phyloP scores from a whole-genome alignment of 2,113 vertebrate genomes.

The Pan paniscus region DNA sequence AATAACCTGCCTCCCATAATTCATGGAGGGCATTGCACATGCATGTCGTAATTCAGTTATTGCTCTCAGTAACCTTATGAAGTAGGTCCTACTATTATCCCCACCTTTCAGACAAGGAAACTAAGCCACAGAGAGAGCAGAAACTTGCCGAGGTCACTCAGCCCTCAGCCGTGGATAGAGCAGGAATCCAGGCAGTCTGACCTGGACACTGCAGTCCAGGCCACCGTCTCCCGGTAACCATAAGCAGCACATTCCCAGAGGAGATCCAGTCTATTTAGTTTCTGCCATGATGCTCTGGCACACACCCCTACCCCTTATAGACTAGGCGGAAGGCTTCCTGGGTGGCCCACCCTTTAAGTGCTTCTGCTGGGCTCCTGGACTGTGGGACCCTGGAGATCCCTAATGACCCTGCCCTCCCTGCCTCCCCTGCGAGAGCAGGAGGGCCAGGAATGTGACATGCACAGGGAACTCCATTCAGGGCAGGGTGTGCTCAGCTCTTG shows the following conservation, averaged over 20 bases:
- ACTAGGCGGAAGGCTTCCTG: not conserved
- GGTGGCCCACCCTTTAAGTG: not conserved
- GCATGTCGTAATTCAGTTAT: fast-evolving
- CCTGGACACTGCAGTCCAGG: not conserved
- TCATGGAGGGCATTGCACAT: fast-evolving
- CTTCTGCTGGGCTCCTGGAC: not conserved
- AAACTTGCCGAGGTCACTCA: not conserved
- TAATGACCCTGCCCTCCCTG: fast-evolving
- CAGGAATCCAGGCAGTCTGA: not conserved
- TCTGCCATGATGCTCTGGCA: no score
- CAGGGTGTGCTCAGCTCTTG: not conserved
- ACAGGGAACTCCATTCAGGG: not conserved
- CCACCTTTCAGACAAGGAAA: not conserved
- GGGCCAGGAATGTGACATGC: fast-evolving
- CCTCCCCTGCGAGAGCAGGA: no score
- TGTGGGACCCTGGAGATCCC: fast-evolving
- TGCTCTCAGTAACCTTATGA: not conserved
- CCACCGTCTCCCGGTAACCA: fast-evolving
- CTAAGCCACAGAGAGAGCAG: not conserved
- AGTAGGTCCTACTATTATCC: fast-evolving
- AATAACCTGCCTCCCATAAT: no score
- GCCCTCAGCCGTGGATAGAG: fast-evolving
- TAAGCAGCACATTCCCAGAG: no score
- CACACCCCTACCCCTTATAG: not conserved
- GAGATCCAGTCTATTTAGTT: fast-evolving